phyloP scores from a whole-genome alignment of 2,888 invertebrate species.

The Elegia similella region DNA sequence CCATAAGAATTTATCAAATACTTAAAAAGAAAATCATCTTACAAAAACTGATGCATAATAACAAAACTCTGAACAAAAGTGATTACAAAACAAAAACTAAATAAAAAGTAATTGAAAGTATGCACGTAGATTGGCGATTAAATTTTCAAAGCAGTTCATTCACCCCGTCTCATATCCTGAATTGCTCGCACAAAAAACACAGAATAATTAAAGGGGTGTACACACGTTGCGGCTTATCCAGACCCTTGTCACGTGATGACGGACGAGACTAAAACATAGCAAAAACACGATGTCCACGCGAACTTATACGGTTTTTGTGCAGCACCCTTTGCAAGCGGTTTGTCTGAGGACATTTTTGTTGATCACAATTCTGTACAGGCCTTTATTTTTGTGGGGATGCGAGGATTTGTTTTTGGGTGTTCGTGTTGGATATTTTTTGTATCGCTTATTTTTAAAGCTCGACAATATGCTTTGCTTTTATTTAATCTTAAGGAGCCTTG shows the following conservation, averaged over 20 bases:
- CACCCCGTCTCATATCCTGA: constrained; percentile 11
- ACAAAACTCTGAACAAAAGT: too few species aligned
- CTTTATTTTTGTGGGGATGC: constrained; percentile 28
- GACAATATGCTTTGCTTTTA: too few species aligned
- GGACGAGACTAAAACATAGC: constrained; percentile 25
- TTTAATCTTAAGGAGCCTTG: not conserved
- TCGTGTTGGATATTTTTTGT: not conserved
- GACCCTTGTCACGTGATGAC: constrained; percentile 26
- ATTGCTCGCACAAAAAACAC: constrained; percentile 21
- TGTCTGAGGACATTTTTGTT: constrained; percentile 44
- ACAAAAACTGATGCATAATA: too few species aligned
- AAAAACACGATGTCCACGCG: constrained; percentile 20
- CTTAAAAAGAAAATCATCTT: too few species aligned
- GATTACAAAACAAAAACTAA: too few species aligned
- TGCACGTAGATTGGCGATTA: constrained; percentile 3
- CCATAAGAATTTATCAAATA: too few species aligned
- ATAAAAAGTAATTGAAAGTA: not conserved
- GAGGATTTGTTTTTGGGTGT: not conserved
- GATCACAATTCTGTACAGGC: constrained; percentile 41
- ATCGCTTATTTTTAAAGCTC: not conserved
- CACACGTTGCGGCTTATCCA: constrained; percentile 22
- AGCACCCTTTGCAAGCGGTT: constrained; percentile 29
- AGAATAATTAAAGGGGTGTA: constrained; percentile 25
- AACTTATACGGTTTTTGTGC: constrained; percentile 13
- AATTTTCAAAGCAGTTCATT: constrained; percentile 2